A percentile compares a stretch with the other conserved stretches of the same genome.
phyloP scores from a whole-genome alignment of 2,797 vertebrate genomes.

The Chloroceryle inda region DNA sequence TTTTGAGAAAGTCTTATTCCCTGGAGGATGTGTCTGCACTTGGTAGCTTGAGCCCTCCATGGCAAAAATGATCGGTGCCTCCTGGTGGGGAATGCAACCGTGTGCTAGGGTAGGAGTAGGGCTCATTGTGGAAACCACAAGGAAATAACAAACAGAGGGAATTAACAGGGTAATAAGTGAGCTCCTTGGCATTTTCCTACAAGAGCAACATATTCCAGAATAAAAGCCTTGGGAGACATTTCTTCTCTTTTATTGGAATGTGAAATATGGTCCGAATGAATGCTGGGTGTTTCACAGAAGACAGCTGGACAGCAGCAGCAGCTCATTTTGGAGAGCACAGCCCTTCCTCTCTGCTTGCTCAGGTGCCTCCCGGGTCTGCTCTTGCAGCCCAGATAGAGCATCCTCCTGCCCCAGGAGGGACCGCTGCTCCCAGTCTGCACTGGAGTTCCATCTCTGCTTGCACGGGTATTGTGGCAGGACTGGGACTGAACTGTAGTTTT shows the following conservation, averaged over 20 bases:
- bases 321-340: background rate
- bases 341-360: background rate
- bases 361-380: background rate
- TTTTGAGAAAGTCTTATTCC: background rate
- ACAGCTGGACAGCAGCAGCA: background rate
- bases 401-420: background rate
- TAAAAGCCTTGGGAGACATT: background rate
- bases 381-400: fast-evolving
- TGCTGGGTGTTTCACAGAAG: background rate
- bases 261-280: background rate
- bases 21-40: fast-evolving
- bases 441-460: background rate
- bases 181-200: background rate
- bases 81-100: background rate
- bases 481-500: background rate
- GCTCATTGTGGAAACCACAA: background rate
- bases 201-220: background rate
- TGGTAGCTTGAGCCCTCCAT: background rate
- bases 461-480: background rate
- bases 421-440: fast-evolving
- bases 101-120: background rate
- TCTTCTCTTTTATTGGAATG: background rate
- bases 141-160: background rate
- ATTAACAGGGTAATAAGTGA: background rate
- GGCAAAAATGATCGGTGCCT: background rate